phyloP scores from a whole-genome alignment of 2,797 vertebrate genomes.

The Molossus molossus region DNA sequence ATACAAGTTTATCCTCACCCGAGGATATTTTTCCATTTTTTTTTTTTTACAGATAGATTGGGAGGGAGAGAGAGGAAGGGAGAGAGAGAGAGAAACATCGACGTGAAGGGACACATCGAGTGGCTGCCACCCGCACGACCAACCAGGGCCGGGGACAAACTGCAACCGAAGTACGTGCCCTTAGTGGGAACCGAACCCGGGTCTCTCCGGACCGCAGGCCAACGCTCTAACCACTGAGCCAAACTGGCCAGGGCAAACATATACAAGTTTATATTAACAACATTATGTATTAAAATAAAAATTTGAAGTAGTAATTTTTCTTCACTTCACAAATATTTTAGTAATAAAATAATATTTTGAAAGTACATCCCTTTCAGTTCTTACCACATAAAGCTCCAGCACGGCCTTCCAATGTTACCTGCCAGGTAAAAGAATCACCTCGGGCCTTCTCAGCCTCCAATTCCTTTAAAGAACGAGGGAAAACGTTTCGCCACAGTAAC shows the following conservation, averaged over 20 bases:
- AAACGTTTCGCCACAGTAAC: constrained; percentile 98
- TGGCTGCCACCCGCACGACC: no score
- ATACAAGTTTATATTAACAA: background rate
- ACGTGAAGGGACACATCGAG: no score
- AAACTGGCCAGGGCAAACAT: no score
- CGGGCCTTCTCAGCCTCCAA: constrained; percentile 98
- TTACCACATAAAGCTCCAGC: constrained; percentile 99
- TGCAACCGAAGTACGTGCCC: no score
- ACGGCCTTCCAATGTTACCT: constrained; percentile 98
- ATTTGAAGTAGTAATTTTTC: constrained; percentile 47
- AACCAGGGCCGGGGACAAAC: no score
- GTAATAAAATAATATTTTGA: constrained; percentile 57
- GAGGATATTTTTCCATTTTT: no score
- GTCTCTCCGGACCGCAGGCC: no score
- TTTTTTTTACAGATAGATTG: no score
- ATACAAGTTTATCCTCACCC: background rate
- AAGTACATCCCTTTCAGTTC: constrained; percentile 65
- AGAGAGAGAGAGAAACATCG: no score
- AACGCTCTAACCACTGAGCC: no score
- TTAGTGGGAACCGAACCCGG: no score
- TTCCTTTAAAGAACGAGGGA: constrained; percentile 98
- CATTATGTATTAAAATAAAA: constrained; percentile 15
- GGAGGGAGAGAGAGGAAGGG: no score
- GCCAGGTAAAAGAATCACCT: constrained; percentile 99
- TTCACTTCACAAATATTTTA: constrained; percentile 60